Evolutionary conservation across 2,113 vertebrate species (phyloP).

Genomic region (Argyrosomus japonicus): DNA sequence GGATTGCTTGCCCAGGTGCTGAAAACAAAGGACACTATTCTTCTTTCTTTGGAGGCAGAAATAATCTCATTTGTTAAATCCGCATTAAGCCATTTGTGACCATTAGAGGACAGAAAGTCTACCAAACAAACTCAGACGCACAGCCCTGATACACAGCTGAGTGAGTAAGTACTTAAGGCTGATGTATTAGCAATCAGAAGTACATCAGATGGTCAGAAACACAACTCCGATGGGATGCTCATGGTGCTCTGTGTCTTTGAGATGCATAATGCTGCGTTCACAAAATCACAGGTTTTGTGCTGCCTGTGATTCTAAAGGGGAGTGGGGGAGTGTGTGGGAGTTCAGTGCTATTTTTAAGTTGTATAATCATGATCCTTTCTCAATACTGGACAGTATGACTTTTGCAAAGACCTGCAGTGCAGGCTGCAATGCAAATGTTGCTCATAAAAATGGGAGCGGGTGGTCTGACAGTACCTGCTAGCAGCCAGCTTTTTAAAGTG

Average conservation of each 20-base stretch:
- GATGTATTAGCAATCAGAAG: not conserved
- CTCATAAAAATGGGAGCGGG: no score
- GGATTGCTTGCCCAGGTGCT: slow-evolving; percentile 28
- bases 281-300: not conserved
- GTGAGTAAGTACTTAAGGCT: no score
- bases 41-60: not conserved
- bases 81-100: not conserved
- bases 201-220: not conserved
- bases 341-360: no score
- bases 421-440: no score
- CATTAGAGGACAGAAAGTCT: not conserved
- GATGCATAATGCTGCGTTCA: not conserved
- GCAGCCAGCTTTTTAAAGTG: no score
- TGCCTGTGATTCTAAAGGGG: not conserved
- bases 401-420: no score
- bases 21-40: slow-evolving; percentile 11
- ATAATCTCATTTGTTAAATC: not conserved
- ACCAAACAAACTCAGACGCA: not conserved
- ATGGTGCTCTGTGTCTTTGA: not conserved
- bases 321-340: not conserved
- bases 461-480: no score
- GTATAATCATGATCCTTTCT: no score
- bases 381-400: no score
- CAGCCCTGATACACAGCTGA: not conserved
- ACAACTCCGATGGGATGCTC: not conserved